phyloP scores from a whole-genome alignment of 2,888 invertebrate species.

The Aethes cnicana region DNA sequence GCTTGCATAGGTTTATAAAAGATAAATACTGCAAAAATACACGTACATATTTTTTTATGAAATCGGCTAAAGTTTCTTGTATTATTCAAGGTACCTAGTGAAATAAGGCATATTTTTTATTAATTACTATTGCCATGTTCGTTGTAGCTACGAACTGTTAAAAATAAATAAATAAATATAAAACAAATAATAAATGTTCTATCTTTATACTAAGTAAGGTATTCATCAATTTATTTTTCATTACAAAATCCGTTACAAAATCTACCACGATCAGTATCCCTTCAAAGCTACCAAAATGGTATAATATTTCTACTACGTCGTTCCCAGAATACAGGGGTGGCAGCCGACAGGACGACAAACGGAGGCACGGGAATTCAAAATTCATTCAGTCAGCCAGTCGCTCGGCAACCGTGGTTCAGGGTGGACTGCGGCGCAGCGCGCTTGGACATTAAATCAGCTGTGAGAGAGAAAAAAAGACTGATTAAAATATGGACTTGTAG shows the following conservation, averaged over 20 bases:
- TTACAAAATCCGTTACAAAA: not conserved
- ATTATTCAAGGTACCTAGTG: too few species aligned
- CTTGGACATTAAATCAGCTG: slow-evolving; percentile 32
- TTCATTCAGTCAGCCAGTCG: slow-evolving; percentile 43
- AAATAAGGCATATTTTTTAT: too few species aligned
- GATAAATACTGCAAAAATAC: too few species aligned
- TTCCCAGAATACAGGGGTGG: slow-evolving; percentile 49
- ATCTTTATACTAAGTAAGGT: too few species aligned
- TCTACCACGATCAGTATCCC: not conserved
- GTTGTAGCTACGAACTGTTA: too few species aligned
- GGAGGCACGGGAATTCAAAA: slow-evolving; percentile 34
- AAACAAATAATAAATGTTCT: too few species aligned
- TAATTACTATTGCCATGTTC: too few species aligned
- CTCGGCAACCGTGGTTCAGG: slow-evolving; percentile 36
- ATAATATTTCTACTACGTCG: slow-evolving; percentile 41
- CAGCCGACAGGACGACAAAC: slow-evolving; percentile 37
- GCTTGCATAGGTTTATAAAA: too few species aligned
- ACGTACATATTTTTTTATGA: too few species aligned
- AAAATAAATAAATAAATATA: too few species aligned
- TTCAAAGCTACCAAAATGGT: slow-evolving; percentile 56
- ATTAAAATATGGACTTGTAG: slow-evolving; percentile 61
- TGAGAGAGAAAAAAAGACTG: slow-evolving; percentile 52
- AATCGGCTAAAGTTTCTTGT: too few species aligned
- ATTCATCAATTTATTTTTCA: too few species aligned
- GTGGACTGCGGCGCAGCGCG: slow-evolving; percentile 32